A percentile compares a stretch with the other conserved stretches of the same genome.
phyloP scores from a whole-genome alignment of 2,797 vertebrate species.

The Mormyrus proboscirostris region DNA sequence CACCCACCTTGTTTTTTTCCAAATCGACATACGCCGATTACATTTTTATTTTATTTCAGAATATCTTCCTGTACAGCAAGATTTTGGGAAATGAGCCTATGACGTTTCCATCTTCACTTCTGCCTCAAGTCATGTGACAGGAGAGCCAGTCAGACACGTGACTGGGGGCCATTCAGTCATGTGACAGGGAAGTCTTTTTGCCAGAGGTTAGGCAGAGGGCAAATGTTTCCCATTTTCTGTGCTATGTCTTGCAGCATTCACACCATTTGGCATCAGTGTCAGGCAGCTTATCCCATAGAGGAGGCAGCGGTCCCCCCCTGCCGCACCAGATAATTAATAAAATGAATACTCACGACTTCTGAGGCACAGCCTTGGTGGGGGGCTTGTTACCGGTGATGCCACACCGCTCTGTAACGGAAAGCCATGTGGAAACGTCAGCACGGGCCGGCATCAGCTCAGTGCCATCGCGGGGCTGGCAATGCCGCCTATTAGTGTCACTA shows the following conservation, averaged over 20 bases:
- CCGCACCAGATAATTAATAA: slow-evolving; percentile 34
- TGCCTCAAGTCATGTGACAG: neutral
- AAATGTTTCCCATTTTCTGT: neutral
- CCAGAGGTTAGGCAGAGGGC: neutral
- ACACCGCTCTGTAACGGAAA: slow-evolving; percentile 80
- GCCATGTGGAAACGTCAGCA: slow-evolving; percentile 45
- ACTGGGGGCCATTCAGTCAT: neutral
- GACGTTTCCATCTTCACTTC: neutral
- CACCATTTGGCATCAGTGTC: neutral
- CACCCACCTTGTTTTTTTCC: neutral
- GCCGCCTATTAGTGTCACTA: slow-evolving; percentile 45
- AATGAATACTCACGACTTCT: slow-evolving; percentile 83
- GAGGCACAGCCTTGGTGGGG: slow-evolving; percentile 79
- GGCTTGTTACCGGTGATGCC: slow-evolving; percentile 79
- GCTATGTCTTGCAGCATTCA: neutral
- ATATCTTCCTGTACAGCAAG: neutral
- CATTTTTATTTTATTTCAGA: neutral
- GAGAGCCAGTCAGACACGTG: neutral
- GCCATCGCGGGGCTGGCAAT: slow-evolving; percentile 46
- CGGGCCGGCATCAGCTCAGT: slow-evolving; percentile 46
- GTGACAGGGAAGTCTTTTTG: neutral
- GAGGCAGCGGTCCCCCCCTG: neutral
- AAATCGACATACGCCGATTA: neutral
- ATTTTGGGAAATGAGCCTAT: neutral
- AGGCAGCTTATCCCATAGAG: neutral